Percentiles rank a stretch among this genome's conserved stretches.
These are phyloP conservation scores for Leptopilina boulardi DNA, from an alignment of 1,140 invertebrate genomes.

Conservation along the genomic window DNA sequence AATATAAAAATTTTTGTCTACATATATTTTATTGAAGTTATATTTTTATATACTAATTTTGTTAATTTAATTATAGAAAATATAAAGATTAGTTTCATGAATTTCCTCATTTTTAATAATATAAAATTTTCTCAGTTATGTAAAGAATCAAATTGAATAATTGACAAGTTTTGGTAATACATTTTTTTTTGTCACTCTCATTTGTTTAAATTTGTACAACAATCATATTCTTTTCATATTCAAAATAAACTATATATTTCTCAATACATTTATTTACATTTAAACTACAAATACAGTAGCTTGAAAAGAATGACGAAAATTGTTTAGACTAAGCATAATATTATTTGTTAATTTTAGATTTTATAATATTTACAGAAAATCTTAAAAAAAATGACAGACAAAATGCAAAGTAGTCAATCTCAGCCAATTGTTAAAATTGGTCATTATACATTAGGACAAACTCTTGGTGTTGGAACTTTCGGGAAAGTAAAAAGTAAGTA, in stretches of 20 bases:
- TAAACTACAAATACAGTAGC: no score
- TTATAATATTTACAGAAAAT: not conserved
- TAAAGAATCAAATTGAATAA: no score
- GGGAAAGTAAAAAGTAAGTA: conserved; percentile 93
- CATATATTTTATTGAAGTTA: no score
- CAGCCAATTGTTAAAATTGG: conserved; percentile 95
- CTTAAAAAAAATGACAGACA: conserved; percentile 78
- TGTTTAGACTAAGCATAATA: not conserved
- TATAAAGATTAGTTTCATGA: no score
- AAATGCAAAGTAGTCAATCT: conserved; percentile 74
- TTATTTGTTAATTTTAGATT: not conserved
- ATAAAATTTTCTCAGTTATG: no score
- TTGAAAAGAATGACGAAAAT: not conserved
- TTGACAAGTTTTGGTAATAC: no score
- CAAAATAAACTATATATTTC: not conserved
- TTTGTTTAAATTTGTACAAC: no score
- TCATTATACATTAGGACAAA: conserved; percentile 92
- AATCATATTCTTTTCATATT: not conserved
- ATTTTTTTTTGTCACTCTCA: no score
- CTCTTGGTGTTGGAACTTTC: conserved; percentile 94
- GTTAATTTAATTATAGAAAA: not conserved
- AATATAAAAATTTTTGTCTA: not conserved
- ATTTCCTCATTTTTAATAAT: no score
- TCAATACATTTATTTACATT: not conserved
- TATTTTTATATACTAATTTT: no score